A percentile compares a stretch with the other conserved stretches of the same genome.
These are phyloP conservation scores for Leptoclinus maculatus DNA, from an alignment of 2,797 vertebrate species.

Conservation along the genomic window DNA sequence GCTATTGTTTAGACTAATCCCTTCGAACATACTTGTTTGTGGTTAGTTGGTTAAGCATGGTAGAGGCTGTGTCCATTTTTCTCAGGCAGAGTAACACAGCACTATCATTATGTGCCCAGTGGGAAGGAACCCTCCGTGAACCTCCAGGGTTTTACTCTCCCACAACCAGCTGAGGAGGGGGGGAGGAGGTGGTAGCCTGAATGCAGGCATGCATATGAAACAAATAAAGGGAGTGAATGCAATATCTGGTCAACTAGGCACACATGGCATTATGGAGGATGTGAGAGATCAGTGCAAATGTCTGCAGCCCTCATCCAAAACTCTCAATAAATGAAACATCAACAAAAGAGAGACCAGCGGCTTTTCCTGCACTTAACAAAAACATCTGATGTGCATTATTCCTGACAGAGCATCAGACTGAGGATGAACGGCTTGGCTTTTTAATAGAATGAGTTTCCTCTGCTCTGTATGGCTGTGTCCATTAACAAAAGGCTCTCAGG, in stretches of 20 bases:
- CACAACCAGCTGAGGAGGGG: conserved; percentile 68
- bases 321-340: conserved; percentile 85
- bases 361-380: conserved; percentile 83
- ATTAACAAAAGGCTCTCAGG: conserved; percentile 68
- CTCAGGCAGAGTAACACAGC: conserved; percentile 82
- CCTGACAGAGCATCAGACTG: conserved; percentile 72
- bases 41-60: conserved; percentile 78
- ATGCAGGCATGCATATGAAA: conserved; percentile 80
- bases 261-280: conserved; percentile 80
- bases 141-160: conserved; percentile 76
- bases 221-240: conserved; percentile 74
- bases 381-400: conserved; percentile 86
- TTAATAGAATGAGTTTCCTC: conserved; percentile 70
- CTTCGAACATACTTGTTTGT: conserved; percentile 75
- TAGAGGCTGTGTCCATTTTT: conserved; percentile 76
- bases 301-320: conserved; percentile 78
- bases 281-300: conserved; percentile 81
- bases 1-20: conserved; percentile 73
- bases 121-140: conserved; percentile 80
- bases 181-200: conserved; percentile 44
- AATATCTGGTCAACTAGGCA: conserved; percentile 80
- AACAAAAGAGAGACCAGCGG: conserved; percentile 78
- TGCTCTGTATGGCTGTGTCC: conserved; percentile 41
- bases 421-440: conserved; percentile 72
- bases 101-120: conserved; percentile 83